These are phyloP conservation scores for Pangasianodon gigas DNA, from an alignment of 2,113 vertebrate genomes.

Conservation along the genomic window DNA sequence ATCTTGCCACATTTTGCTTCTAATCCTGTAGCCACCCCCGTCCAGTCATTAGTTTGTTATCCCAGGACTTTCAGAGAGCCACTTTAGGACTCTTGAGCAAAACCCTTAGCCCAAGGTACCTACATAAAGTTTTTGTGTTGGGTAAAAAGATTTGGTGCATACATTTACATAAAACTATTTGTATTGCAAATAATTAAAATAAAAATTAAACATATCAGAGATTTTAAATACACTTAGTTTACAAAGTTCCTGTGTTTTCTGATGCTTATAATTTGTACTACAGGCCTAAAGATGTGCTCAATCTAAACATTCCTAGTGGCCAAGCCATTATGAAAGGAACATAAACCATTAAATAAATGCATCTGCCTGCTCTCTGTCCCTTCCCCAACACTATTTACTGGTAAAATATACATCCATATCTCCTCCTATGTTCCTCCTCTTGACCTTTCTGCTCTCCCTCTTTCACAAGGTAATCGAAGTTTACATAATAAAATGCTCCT, in stretches of 20 bases:
- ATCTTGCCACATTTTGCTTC: background rate
- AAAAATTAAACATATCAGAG: background rate
- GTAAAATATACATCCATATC: background rate
- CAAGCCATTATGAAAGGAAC: background rate
- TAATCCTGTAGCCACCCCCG: background rate
- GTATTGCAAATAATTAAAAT: background rate
- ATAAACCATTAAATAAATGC: constrained; percentile 65
- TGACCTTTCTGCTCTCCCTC: background rate
- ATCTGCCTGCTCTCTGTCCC: constrained; percentile 61
- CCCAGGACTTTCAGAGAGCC: background rate
- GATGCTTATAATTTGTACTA: background rate
- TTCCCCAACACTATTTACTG: background rate
- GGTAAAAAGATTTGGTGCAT: background rate
- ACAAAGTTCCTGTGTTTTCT: background rate
- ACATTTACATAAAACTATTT: background rate
- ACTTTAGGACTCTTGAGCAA: background rate
- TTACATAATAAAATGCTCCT: constrained; percentile 54
- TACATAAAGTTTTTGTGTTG: background rate
- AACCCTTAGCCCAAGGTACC: background rate
- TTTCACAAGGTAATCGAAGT: background rate
- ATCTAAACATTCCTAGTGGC: background rate
- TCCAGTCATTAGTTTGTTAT: background rate
- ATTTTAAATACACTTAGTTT: background rate
- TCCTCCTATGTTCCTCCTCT: background rate
- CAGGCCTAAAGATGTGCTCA: background rate